Evolutionary conservation across 1,140 invertebrate genomes (phyloP).

Genomic region (Tetragonula clypearis): DNA sequence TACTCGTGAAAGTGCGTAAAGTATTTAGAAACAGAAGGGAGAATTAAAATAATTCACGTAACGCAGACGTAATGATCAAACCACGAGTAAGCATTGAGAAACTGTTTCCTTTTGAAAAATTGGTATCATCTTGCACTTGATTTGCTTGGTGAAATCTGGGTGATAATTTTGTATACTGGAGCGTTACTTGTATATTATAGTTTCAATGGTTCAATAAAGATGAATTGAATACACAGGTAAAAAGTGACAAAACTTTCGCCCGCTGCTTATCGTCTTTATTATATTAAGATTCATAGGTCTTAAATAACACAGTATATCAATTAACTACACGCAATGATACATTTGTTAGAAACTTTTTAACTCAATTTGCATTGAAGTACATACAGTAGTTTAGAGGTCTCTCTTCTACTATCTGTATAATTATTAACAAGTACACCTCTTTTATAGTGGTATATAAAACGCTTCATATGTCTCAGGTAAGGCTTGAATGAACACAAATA

Average conservation of each 20-base stretch:
- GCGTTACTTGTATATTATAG: constrained; percentile 58
- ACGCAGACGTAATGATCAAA: constrained; percentile 8
- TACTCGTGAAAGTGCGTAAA: constrained; percentile 33
- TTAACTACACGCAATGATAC: constrained; percentile 35
- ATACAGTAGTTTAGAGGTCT: constrained; percentile 34
- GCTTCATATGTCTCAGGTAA: constrained; percentile 46
- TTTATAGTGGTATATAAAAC: constrained; percentile 45
- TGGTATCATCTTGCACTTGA: constrained; percentile 26
- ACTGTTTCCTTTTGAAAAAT: constrained; percentile 8
- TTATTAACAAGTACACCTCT: constrained; percentile 47
- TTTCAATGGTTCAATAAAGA: constrained; percentile 64
- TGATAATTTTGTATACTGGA: constrained; percentile 60
- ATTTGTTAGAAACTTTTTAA: constrained; percentile 42
- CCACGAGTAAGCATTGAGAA: neutral
- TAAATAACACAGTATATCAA: constrained; percentile 42
- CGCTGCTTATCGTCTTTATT: constrained; percentile 39
- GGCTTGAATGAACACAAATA: constrained; percentile 45
- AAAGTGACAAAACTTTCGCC: neutral
- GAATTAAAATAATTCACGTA: constrained; percentile 17
- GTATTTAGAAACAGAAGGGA: constrained; percentile 29
- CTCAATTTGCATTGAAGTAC: constrained; percentile 35
- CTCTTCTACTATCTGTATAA: constrained; percentile 13
- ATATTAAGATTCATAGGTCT: constrained; percentile 36
- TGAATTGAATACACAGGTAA: constrained; percentile 29
- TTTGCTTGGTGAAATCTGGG: constrained; percentile 36